These are phyloP conservation scores for Athalia circularis DNA, from an alignment of 2,888 invertebrate genomes.

Conservation along the genomic window DNA sequence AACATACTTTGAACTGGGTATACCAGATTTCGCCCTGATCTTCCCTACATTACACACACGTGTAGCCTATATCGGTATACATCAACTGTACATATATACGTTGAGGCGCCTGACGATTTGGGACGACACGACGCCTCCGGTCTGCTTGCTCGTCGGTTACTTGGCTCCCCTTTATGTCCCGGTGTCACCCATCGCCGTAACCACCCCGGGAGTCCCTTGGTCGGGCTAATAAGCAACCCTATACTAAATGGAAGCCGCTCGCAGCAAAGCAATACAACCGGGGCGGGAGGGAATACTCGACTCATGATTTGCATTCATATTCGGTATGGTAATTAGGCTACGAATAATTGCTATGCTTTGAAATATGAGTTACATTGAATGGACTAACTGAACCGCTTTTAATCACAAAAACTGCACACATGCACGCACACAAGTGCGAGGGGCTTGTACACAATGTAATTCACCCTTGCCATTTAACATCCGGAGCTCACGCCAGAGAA, in stretches of 20 bases:
- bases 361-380: conserved; percentile 52
- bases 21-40: background rate
- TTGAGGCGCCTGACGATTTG: too few species aligned
- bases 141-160: background rate
- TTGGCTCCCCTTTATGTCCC: background rate
- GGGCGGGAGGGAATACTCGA: conserved; percentile 27
- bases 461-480: background rate
- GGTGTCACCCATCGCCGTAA: conserved; percentile 10
- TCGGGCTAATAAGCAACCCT: conserved; percentile 70
- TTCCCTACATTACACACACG: conserved; percentile 26
- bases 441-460: background rate
- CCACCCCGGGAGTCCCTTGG: conserved; percentile 60
- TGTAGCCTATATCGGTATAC: background rate
- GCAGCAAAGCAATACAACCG: conserved; percentile 53
- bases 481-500: background rate
- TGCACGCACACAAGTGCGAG: background rate
- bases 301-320: conserved; percentile 69
- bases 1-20: conserved; percentile 53
- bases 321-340: conserved; percentile 71
- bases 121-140: too few species aligned
- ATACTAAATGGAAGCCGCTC: conserved; percentile 61
- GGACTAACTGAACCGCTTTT: conserved; percentile 49
- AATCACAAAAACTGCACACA: conserved; percentile 21
- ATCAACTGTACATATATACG: too few species aligned
- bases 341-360: conserved; percentile 66